phyloP scores from a whole-genome alignment of 1,140 invertebrate species.

The Bombyx mori region ASM3026992v2 NC_085133.1:2350001-2350500 shows the following conservation, averaged over 20 bases:
- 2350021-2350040: conserved; percentile 40
- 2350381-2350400: too few species aligned
- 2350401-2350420: too few species aligned
- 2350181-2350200: conserved; percentile 16
- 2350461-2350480: too few species aligned
- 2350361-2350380: too few species aligned
- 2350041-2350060: conserved; percentile 39
- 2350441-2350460: too few species aligned
- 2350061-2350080: conserved; percentile 31
- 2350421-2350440: too few species aligned
- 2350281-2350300: too few species aligned
- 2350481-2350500: too few species aligned
- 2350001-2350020: conserved; percentile 68
- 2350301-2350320: too few species aligned
- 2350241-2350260: background rate
- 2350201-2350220: conserved; percentile 15
- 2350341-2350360: too few species aligned
- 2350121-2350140: conserved; percentile 18
- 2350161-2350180: conserved; percentile 58
- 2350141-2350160: conserved; percentile 20
- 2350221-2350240: conserved; percentile 11
- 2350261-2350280: background rate
- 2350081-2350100: conserved; percentile 66
- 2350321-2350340: too few species aligned
- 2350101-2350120: conserved; percentile 17